Base-by-base conservation (phyloP, 2,113 vertebrate species). In the Sigmodon hispidus region DNA sequence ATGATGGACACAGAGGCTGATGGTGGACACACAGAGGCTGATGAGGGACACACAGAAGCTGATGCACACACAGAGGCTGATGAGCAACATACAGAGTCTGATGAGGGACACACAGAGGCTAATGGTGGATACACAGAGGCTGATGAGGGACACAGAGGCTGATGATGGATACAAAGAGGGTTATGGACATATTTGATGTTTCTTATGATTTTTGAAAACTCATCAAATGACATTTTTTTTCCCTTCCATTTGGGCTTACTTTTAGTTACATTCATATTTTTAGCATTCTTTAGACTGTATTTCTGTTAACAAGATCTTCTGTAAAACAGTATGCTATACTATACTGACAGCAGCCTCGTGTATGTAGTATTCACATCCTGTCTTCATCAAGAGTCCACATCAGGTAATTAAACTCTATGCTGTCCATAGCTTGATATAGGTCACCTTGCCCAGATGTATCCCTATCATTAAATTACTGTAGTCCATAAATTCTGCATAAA, bases 221-320 rank as follows among this genome's bases (percentile, higher is more conserved):
- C 16, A 50, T 65, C 81, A 88, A 88, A 24, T 52, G 22, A 84
- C 89, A 50, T 70, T 93, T 90, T 52, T 61, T 59, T 81, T 93
- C 70, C 91, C 63, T 34, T 94, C 50, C 21, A 1, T 85, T 96
- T 84, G 8, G 22, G 79, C 3, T 80, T 67, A 45, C 10, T 67
- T 90, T 75, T 77, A 93, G 57, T 93, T 75, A 12, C 11, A 84
- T 85, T 45, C 8, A 57, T 59, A 45, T 84, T 84, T 79, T 91
- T 50, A 36, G 59, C 11, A 59, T 88, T 93, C 57, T 88, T 93
- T 70, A 70, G 43, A 29, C 1, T 48, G 1, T 61, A 4, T 24
- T n/a, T 43, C 21, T 87, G 26, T 48, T 45, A 79, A 79, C 55
- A 31, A 63, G 57, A 87, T 50, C 22, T 50, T 34, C 55, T 61